These are phyloP conservation scores for Chionoecetes opilio DNA, from an alignment of 1,140 invertebrate genomes.

Conservation along the genomic window DNA sequence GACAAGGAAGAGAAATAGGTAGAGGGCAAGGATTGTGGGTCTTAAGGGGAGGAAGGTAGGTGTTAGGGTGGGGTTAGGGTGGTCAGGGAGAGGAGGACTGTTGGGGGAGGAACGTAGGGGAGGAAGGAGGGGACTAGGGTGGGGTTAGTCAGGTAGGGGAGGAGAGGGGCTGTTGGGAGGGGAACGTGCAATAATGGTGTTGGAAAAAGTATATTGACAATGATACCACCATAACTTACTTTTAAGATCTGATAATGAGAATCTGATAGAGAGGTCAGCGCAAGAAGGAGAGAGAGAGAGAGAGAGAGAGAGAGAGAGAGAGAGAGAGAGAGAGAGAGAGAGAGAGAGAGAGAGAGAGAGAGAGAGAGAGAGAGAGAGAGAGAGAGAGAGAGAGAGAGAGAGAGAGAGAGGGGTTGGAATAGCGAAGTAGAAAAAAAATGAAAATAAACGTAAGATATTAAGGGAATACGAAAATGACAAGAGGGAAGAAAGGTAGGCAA, in stretches of 20 bases:
- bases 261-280: conserved; percentile 4
- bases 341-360: conserved; percentile 27
- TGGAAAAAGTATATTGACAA: background rate
- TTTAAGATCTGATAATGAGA: conserved; percentile 3
- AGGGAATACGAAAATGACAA: background rate
- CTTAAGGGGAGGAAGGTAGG: background rate
- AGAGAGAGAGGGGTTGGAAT: background rate
- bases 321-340: conserved; percentile 23
- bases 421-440: background rate
- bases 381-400: background rate
- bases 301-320: conserved; percentile 1
- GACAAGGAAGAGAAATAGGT: background rate
- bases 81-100: background rate
- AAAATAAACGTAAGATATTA: background rate
- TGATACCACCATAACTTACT: background rate
- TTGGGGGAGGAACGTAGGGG: too few species aligned
- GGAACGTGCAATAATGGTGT: background rate
- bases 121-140: background rate
- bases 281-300: too few species aligned
- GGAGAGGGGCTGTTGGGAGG: background rate
- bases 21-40: background rate
- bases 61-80: background rate
- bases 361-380: conserved; percentile 27
- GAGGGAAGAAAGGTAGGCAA: too few species aligned
- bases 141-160: background rate